Base-by-base conservation (phyloP, 2,888 invertebrate species). In the Sinhomidia bicolor region DNA sequence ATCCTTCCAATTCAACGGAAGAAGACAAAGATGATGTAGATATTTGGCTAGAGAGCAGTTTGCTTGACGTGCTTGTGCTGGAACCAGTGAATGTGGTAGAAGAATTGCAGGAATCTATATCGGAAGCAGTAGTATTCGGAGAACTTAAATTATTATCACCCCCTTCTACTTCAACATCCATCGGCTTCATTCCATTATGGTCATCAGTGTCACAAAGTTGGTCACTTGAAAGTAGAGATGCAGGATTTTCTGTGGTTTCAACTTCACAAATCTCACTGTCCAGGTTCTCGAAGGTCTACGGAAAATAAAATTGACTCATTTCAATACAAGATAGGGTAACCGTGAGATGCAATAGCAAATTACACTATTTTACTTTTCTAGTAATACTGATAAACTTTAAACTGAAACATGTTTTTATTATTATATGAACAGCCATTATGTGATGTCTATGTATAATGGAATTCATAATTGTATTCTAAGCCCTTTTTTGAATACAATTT, bases 221-320 rank as follows among this genome's bases (percentile, higher is more conserved):
- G 44, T 68, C 60, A 10, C 26, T 57, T n/a, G 17, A 36, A 36
- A 36, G 36, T 7, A 36, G 36, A 5, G 7, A 3, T 36, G 71
- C 20, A 44, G 44, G 23, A 10, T 23, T 23, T 17, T 44, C 17
- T 44, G 36, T 36, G 1, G 44, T 23, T 20, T 12, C 81, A 29
- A 14, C 78, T n/a, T 41, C 76, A 10, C n/a, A 57, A 23, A 12
- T n/a, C 4, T 74, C 76, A 89, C 23, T 78, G 65, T 79, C 89
- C 90, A 2, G 90, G 90, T 51, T 90, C 89, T 85, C 90, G 88
- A 36, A 90, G 89, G 79, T 90, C 90, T 90, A 65, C n/a, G 12
- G 29, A 12, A 68, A 36, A 68, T 26, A 5, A 44, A 23, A 17
- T 54, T 51, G n/a, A n/a, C n/a, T n/a, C n/a, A n/a, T n/a, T n/a